Evolutionary conservation across 2,113 vertebrate species (phyloP), one percentile per base, ranked within the genome.

Genomic region (Toxostoma redivivum): DNA sequence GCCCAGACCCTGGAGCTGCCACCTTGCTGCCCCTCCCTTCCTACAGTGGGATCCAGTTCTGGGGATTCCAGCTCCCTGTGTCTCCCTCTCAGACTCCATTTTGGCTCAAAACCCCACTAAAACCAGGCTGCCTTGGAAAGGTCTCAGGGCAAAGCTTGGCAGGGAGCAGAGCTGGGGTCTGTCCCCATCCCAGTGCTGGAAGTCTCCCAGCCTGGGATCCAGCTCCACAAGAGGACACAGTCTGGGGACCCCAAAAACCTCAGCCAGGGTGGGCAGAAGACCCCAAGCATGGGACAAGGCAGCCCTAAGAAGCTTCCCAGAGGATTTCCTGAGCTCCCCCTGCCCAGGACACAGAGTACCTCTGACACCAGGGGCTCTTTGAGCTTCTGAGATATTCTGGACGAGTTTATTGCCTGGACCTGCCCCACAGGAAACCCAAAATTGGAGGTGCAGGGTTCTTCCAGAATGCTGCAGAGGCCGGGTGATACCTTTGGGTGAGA

Each of bases 331-430:
- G 28, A 42, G 61, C 33, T 12, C 1, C 4, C 20, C 35, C 33
- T 15, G 11, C 6, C 27, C 56, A 15, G 31, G 42, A 42, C 44
- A 67, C 0, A 0, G 61, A 58, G 53, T 18, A 8, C n/a, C 51
- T 19, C 24, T 30, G 37, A 65, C 6, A 6, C 23, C 6, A 37
- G 20, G 5, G 6, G 12, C 10, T 30, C 27, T 35, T 37, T 15
- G 27, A 47, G 6, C 27, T 38, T 18, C 25, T 19, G 21, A 40
- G 42, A 13, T 2, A 0, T 8, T 27, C 42, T 50, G 80, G 40
- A 30, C 3, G n/a, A 45, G 28, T 44, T 42, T 12, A 44, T 9
- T 45, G 30, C 61, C 66, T 15, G 61, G 21, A 50, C 13, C 51
- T 71, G 35, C 27, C 50, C 44, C 44, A 7, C 1, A 42, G 44